phyloP scores from a whole-genome alignment of 2,113 vertebrate genomes.

The Damaliscus lunatus region DNA sequence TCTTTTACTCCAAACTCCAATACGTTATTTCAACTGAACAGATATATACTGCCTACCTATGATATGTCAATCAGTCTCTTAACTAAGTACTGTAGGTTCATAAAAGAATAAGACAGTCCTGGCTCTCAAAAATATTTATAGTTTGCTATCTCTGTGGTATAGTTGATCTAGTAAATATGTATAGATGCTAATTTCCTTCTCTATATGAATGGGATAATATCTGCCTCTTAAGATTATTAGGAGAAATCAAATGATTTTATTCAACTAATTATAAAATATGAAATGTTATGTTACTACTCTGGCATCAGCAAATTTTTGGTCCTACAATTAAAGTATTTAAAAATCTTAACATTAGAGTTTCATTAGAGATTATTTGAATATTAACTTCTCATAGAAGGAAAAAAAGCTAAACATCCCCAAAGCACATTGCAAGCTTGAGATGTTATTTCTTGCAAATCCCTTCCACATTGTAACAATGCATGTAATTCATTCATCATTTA shows the following conservation, averaged over 20 bases:
- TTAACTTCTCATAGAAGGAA: background rate
- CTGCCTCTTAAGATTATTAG: background rate
- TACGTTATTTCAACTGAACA: background rate
- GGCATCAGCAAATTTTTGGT: background rate
- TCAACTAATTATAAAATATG: background rate
- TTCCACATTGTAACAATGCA: background rate
- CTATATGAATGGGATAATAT: background rate
- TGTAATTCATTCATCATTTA: background rate
- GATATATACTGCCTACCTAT: background rate
- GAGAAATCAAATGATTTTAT: background rate
- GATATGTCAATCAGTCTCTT: background rate
- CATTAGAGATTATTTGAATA: background rate
- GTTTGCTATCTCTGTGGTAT: background rate
- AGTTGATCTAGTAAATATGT: background rate
- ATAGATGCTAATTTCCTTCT: background rate
- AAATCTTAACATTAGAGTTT: background rate
- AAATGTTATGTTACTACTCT: background rate
- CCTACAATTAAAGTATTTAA: background rate
- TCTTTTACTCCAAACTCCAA: background rate
- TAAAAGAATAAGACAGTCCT: background rate
- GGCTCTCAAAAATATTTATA: background rate
- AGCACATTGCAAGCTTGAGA: background rate
- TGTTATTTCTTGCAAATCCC: background rate
- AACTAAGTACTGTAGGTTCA: background rate
- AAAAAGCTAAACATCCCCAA: background rate